Evolutionary conservation across 2,797 vertebrate genomes (phyloP).

Genomic region (Ciconia nigra): DNA sequence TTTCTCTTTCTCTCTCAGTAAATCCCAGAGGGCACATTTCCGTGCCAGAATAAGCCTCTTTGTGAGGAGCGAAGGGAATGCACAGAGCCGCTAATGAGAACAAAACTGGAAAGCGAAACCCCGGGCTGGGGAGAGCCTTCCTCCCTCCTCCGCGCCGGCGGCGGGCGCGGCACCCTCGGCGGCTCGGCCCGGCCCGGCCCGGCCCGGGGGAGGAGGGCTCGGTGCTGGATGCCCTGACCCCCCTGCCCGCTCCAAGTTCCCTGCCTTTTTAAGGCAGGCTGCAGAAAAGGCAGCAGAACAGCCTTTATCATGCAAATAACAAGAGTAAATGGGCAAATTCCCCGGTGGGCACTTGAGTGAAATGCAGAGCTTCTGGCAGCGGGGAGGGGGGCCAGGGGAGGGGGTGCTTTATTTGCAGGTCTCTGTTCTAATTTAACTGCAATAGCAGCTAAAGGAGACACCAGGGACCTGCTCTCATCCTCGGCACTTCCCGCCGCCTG

Average conservation of each 20-base stretch:
- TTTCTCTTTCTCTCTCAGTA: neutral
- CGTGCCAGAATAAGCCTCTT: conserved; percentile 22
- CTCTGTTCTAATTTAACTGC: conserved; percentile 91
- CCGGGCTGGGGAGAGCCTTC: neutral
- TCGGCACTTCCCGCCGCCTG: conserved; percentile 69
- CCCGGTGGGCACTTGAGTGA: conserved; percentile 85
- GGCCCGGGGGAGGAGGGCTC: neutral
- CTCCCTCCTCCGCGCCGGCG: neutral
- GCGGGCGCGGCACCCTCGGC: neutral
- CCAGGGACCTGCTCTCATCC: conserved; percentile 84
- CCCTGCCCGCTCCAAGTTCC: neutral
- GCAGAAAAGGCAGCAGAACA: conserved; percentile 58
- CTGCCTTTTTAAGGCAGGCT: conserved; percentile 36
- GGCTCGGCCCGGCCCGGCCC: neutral
- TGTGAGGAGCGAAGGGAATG: conserved; percentile 30
- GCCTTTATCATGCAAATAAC: conserved; percentile 96
- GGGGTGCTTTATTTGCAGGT: conserved; percentile 86
- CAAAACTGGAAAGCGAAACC: neutral
- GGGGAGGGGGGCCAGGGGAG: conserved; percentile 50
- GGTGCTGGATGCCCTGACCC: neutral
- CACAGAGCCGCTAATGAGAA: conserved; percentile 19
- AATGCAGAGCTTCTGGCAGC: conserved; percentile 85
- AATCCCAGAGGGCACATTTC: conserved; percentile 26
- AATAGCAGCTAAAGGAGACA: conserved; percentile 88
- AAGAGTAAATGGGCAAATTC: conserved; percentile 88